Evolutionary conservation across 2,113 vertebrate species (phyloP).

Genomic region (Plestiodon gilberti): DNA sequence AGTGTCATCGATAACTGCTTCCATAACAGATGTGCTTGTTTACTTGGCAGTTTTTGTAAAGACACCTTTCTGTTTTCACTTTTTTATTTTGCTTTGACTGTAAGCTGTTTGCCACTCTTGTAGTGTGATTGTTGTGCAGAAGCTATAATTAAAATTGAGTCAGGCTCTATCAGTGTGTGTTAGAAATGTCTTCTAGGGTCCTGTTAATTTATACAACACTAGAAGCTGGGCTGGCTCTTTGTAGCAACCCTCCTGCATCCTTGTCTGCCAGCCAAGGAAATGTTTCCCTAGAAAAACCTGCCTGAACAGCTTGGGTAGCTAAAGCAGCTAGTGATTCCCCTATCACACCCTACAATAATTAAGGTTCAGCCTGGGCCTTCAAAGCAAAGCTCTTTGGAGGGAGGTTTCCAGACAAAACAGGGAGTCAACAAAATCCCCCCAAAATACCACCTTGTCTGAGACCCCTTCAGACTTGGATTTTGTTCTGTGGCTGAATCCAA

Average conservation of each 20-base stretch:
- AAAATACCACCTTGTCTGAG: not conserved
- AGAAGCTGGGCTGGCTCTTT: conserved; percentile 42
- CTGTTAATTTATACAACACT: conserved; percentile 50
- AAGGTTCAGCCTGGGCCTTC: conserved; percentile 20
- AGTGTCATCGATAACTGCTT: not conserved
- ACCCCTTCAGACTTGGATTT: conserved; percentile 15
- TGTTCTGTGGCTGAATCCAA: not conserved
- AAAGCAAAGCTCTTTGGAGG: conserved; percentile 18
- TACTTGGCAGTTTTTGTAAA: not conserved
- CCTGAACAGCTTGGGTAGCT: conserved; percentile 70
- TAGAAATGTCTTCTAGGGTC: conserved; percentile 51
- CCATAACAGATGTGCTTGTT: not conserved
- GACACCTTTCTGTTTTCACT: not conserved
- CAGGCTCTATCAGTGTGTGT: accelerated
- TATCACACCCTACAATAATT: conserved; percentile 49
- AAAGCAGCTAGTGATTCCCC: conserved; percentile 48
- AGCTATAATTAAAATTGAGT: conserved; percentile 31
- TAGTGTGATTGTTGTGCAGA: not conserved
- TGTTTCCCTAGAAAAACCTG: conserved; percentile 69
- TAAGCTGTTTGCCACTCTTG: conserved; percentile 37
- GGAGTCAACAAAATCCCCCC: conserved; percentile 5
- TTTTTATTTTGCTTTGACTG: not conserved
- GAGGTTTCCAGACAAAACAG: conserved; percentile 8
- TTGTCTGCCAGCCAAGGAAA: conserved; percentile 66
- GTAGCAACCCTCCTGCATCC: conserved; percentile 51